phyloP scores from a whole-genome alignment of 2,797 vertebrate genomes.

The Sebastes matsubarae region DNA sequence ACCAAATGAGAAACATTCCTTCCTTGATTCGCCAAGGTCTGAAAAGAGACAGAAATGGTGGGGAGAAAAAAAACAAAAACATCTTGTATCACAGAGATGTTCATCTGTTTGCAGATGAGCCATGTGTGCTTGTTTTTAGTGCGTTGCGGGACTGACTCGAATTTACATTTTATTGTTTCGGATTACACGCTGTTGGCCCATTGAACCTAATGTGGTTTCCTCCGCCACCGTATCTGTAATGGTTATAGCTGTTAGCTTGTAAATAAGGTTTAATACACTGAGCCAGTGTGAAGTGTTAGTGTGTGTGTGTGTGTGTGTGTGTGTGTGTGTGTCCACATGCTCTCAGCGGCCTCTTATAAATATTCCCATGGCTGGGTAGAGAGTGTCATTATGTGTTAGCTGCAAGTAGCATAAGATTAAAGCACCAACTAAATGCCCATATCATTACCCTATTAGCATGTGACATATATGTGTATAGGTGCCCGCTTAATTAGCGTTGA shows the following conservation, averaged over 20 bases:
- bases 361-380: conserved; percentile 73
- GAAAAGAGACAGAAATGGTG: conserved; percentile 54
- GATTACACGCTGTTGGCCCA: conserved; percentile 65
- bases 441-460: conserved; percentile 78
- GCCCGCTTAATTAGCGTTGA: conserved; percentile 77
- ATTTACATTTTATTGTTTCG: conserved; percentile 70
- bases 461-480: conserved; percentile 78
- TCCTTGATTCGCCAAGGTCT: conserved; percentile 62
- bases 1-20: conserved; percentile 76
- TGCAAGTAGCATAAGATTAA: conserved; percentile 74
- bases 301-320: conserved; percentile 15
- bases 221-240: conserved; percentile 51
- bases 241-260: conserved; percentile 73
- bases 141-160: conserved; percentile 35
- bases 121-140: conserved; percentile 24
- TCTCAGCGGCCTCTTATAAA: conserved; percentile 67
- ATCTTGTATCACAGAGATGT: conserved; percentile 63
- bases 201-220: conserved; percentile 65
- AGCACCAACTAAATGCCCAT: conserved; percentile 74
- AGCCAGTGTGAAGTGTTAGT: conserved; percentile 48
- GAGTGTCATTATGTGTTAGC: conserved; percentile 74
- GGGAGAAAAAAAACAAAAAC: not conserved
- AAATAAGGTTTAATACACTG: conserved; percentile 74
- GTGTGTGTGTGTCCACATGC: conserved; percentile 25
- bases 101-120: conserved; percentile 70